Percentiles rank a stretch among this genome's conserved stretches.
phyloP scores from a whole-genome alignment of 2,797 vertebrate species.

The Lithobates sylvaticus region DNA sequence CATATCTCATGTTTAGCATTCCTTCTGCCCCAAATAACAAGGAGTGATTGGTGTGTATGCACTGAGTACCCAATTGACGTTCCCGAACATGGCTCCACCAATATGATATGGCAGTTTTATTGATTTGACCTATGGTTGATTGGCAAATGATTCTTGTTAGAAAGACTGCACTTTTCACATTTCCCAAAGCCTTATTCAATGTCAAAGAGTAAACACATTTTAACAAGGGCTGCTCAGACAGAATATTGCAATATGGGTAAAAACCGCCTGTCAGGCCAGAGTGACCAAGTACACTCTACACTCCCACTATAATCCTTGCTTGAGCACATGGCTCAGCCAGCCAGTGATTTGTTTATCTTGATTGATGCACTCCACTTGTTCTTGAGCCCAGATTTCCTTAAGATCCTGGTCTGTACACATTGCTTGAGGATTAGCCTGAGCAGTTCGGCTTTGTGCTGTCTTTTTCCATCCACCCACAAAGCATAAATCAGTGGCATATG shows the following conservation, averaged over 20 bases:
- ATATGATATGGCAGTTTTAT: too few species aligned
- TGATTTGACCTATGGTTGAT: too few species aligned
- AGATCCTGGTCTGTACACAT: slow-evolving; percentile 6
- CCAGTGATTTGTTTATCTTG: slow-evolving; percentile 42
- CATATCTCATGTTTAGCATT: too few species aligned
- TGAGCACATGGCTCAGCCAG: slow-evolving; percentile 13
- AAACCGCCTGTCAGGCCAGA: background rate
- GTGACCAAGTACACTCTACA: slow-evolving; percentile 22
- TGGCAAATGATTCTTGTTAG: too few species aligned
- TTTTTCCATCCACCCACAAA: slow-evolving; percentile 2
- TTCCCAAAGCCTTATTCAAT: background rate
- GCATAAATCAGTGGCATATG: slow-evolving; percentile 17
- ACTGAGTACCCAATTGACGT: too few species aligned
- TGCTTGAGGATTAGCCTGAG: slow-evolving; percentile 37
- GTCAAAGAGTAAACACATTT: background rate
- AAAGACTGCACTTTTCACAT: too few species aligned
- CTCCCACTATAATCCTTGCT: slow-evolving; percentile 35
- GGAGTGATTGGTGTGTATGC: too few species aligned
- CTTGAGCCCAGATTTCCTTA: slow-evolving; percentile 41
- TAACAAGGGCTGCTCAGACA: background rate
- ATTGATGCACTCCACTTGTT: slow-evolving; percentile 47
- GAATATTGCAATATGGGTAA: background rate
- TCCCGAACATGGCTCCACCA: too few species aligned
- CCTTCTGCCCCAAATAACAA: too few species aligned
- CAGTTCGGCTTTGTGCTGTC: slow-evolving; percentile 20